Evolutionary conservation across 2,797 vertebrate genomes (phyloP).

Genomic region (Pogonophryne albipinna): DNA sequence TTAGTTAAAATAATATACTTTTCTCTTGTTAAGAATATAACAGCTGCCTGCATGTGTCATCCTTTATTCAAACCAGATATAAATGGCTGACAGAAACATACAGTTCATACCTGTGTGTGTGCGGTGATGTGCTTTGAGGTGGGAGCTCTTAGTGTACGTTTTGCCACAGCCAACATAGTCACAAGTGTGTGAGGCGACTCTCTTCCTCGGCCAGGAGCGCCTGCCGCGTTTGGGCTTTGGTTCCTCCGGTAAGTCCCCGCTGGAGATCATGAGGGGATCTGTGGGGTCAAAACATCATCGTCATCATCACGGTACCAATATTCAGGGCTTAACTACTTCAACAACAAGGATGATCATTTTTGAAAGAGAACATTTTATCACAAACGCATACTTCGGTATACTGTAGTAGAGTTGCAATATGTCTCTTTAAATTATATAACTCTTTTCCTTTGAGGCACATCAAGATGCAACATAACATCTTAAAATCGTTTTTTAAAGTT

Average conservation of each 20-base stretch:
- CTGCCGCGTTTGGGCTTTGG: constrained; percentile 94
- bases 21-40: neutral
- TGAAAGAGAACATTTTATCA: neutral
- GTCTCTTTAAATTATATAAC: neutral
- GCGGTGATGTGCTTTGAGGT: constrained; percentile 97
- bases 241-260: constrained; percentile 91
- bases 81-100: neutral
- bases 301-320: constrained; percentile 11
- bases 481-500: neutral
- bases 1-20: neutral
- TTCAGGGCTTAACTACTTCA: neutral
- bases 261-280: constrained; percentile 90
- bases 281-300: constrained; percentile 50
- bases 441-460: neutral
- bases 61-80: neutral
- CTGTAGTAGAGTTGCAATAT: neutral
- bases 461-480: neutral
- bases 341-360: neutral
- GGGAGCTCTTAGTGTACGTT: constrained; percentile 99
- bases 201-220: constrained; percentile 96
- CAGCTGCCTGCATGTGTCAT: neutral
- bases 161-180: constrained; percentile 97
- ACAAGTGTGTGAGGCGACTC: constrained; percentile 95
- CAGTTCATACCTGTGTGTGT: constrained; percentile 94
- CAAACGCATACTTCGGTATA: neutral